A percentile compares a stretch with the other conserved stretches of the same genome.
Conservation (phyloP, 1,140 invertebrate species). For the Neodiprion lecontei region DNA sequence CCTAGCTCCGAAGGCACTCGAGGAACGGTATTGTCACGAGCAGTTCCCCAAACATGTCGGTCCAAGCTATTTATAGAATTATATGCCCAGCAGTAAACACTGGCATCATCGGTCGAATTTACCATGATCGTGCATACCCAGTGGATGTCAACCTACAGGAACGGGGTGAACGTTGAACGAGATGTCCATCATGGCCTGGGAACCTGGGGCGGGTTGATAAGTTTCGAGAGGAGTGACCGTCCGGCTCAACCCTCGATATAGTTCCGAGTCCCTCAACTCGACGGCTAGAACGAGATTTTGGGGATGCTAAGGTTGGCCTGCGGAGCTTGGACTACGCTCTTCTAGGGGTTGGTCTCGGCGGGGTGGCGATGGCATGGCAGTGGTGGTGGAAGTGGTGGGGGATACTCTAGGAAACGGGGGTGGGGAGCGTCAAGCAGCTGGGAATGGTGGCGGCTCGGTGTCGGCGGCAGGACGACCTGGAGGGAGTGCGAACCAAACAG, state of each 20-base stretch:
- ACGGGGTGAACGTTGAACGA: no score
- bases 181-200: no score
- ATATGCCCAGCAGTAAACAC: no score
- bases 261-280: background rate
- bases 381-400: constrained; percentile 24
- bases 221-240: background rate
- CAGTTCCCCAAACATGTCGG: no score
- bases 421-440: constrained; percentile 29
- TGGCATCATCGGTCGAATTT: no score
- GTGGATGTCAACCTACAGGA: background rate
- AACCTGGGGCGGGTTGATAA: background rate
- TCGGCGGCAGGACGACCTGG: constrained; percentile 32
- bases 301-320: background rate
- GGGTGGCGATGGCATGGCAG: constrained; percentile 30
- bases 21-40: background rate
- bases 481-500: constrained; percentile 40
- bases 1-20: background rate
- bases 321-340: constrained; percentile 40
- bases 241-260: background rate
- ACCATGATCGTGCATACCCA: background rate
- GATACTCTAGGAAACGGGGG: constrained; percentile 30
- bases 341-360: constrained; percentile 35
- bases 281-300: background rate
- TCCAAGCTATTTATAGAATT: no score
- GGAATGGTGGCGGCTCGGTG: constrained; percentile 15